These are phyloP conservation scores for Sarcophaga variegata DNA, from an alignment of 2,888 invertebrate genomes.

Conservation along the genomic window DNA sequence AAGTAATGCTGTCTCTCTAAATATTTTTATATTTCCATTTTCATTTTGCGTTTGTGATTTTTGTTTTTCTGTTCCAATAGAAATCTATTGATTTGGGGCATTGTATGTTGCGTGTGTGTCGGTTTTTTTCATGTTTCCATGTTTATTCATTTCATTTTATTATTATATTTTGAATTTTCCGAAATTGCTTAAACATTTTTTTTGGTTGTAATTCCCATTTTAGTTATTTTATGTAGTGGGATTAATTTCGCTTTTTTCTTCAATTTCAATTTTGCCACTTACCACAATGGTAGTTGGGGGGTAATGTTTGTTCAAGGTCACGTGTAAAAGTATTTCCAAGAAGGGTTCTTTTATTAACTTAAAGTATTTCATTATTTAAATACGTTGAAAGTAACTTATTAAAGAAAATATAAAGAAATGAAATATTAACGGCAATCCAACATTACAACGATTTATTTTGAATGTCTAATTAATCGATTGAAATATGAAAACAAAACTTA, in stretches of 20 bases:
- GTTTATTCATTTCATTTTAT: slow-evolving; percentile 34
- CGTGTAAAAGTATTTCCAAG: too few relatives aligned
- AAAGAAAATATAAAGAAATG: too few relatives aligned
- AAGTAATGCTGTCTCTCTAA: background rate
- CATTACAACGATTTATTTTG: too few relatives aligned
- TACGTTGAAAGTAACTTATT: too few relatives aligned
- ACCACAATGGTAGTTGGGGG: too few relatives aligned
- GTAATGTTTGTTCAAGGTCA: too few relatives aligned
- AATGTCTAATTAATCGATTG: too few relatives aligned
- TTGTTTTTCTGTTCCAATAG: slow-evolving; percentile 38
- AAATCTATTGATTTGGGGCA: slow-evolving; percentile 65
- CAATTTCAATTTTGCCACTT: background rate
- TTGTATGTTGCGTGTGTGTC: slow-evolving; percentile 34
- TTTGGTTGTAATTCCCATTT: background rate
- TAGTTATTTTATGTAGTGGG: background rate
- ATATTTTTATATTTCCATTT: slow-evolving; percentile 22
- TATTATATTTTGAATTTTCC: slow-evolving; percentile 10
- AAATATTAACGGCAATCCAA: too few relatives aligned
- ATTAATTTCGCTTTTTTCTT: slow-evolving; percentile 26
- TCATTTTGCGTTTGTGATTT: background rate
- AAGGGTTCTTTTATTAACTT: too few relatives aligned
- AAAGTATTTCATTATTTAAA: too few relatives aligned
- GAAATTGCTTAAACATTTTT: slow-evolving; percentile 15
- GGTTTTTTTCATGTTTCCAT: background rate
- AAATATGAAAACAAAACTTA: too few relatives aligned